These are phyloP conservation scores for Galbula dea DNA, from an alignment of 2,113 vertebrate genomes.

Conservation along the genomic window DNA sequence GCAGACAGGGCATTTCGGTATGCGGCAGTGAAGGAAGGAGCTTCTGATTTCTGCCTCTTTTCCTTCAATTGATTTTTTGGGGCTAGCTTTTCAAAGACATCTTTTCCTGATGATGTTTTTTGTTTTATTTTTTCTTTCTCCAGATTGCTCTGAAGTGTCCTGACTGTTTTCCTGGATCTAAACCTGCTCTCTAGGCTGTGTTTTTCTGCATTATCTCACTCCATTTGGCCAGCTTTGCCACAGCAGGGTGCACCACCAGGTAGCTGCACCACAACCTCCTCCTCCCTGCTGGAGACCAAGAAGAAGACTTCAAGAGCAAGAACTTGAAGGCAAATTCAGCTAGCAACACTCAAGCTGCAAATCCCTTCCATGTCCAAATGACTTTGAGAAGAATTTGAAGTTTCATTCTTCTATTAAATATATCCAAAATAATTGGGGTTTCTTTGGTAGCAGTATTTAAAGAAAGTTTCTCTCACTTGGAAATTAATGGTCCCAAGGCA, in stretches of 20 bases:
- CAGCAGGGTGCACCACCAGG: not conserved
- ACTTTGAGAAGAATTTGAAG: not conserved
- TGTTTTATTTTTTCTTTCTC: not conserved
- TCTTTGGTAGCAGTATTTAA: not conserved
- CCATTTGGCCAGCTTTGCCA: fast-evolving
- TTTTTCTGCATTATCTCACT: not conserved
- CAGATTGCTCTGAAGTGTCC: not conserved
- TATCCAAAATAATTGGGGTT: not conserved
- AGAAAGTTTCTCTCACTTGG: not conserved
- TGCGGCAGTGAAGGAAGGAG: fast-evolving
- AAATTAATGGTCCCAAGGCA: not conserved
- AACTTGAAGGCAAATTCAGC: not conserved
- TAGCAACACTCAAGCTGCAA: not conserved
- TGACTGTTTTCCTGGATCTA: not conserved
- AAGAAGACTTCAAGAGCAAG: not conserved
- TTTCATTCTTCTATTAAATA: not conserved
- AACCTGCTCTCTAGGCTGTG: not conserved
- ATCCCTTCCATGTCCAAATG: not conserved
- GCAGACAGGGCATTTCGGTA: not conserved
- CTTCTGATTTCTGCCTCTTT: not conserved
- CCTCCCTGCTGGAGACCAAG: not conserved
- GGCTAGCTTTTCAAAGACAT: not conserved
- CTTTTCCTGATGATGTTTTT: not conserved
- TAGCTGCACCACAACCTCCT: not conserved
- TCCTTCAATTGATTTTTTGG: not conserved